phyloP scores from a whole-genome alignment of 2,113 vertebrate genomes.

The Pandion haliaetus region DNA sequence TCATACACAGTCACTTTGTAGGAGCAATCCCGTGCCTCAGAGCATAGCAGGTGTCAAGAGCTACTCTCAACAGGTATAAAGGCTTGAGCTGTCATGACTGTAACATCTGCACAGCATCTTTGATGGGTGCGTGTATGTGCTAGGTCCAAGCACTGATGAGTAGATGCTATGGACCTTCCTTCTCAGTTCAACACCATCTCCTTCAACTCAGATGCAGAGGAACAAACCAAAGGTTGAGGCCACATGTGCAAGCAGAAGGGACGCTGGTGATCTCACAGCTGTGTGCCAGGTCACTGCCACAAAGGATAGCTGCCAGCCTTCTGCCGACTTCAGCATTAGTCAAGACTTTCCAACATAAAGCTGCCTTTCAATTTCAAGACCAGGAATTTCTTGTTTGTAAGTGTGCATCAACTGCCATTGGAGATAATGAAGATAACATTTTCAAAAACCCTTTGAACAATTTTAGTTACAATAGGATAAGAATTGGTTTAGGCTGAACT shows the following conservation, averaged over 20 bases:
- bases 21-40: not conserved
- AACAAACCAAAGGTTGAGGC: not conserved
- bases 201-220: not conserved
- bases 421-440: not conserved
- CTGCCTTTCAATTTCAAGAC: not conserved
- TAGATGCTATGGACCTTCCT: not conserved
- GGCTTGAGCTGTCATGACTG: not conserved
- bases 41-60: not conserved
- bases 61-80: not conserved
- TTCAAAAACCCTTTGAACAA: not conserved
- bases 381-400: not conserved
- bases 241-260: not conserved
- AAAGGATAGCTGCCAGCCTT: not conserved
- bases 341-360: not conserved
- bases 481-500: not conserved
- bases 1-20: not conserved
- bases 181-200: not conserved
- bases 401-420: not conserved
- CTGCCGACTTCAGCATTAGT: not conserved
- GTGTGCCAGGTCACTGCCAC: not conserved
- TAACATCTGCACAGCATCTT: not conserved
- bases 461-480: not conserved
- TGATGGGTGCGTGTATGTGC: accelerated
- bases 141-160: not conserved
- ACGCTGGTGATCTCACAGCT: not conserved